Evolutionary conservation across 2,888 invertebrate genomes (phyloP), one percentile per base, ranked within the genome.

Genomic region (Macroteleia sp.): DNA sequence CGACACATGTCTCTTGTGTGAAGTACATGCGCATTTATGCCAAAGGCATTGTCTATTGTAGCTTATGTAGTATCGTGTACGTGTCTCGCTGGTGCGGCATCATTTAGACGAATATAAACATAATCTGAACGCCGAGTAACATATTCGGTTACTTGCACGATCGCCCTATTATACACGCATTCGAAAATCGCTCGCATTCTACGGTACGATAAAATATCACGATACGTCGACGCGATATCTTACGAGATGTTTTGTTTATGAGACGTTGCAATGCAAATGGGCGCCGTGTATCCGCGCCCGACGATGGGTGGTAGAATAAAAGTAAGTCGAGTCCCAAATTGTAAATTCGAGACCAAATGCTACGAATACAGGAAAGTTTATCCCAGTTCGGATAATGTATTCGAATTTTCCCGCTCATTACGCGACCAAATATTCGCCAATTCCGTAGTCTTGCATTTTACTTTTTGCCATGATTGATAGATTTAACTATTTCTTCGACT

Each of bases 1-100:
- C 78, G 78, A 79, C 78, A 79, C 74, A 79, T 79, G 74, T 79
- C 78, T 75, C 70, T 74, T 36, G 74, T 74, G 69, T 70, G 70
- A 79, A 75, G 75, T 75, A 79, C 74, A 70, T 36, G 74, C 64
- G 69, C 78, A 75, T 78, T 78, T 78, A 67, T 75, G 71, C 70
- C 74, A 50, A 66, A 57, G 61, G 61, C 54, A 79, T 79, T 75
- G 74, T 79, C 74, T 74, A 71, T 70, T 75, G 70, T 69, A 66
- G 59, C 78, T 74, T 54, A 34, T 39, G 56, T 48, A 42, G 52
- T 74, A 71, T 66, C 62, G 20, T 32, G 39, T 22, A 44, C 20
- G 46, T 32, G 39, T 41, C 28, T 54, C 39, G 36, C 56, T 44
- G 16, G 52, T 39, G 34, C 66, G 30, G 19, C 39, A 62, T 44